phyloP scores from a whole-genome alignment of 2,113 vertebrate genomes.

The Lanius collurio region DNA sequence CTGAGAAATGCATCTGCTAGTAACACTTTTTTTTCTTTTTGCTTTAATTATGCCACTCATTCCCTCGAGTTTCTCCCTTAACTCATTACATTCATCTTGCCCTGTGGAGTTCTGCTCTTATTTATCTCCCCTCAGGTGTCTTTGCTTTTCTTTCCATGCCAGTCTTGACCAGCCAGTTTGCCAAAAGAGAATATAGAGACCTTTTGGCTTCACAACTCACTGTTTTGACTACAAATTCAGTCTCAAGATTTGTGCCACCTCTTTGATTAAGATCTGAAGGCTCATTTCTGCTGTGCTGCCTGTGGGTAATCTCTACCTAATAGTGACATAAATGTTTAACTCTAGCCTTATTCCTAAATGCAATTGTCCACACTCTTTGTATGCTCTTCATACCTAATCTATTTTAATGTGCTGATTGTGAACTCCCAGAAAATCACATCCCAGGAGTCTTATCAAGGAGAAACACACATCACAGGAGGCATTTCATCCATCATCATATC shows the following conservation, averaged over 20 bases:
- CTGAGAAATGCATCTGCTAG: not conserved
- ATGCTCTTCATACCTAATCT: not conserved
- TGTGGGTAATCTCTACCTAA: not conserved
- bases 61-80: not conserved
- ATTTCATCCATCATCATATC: not conserved
- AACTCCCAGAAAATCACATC: not conserved
- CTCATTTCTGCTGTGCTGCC: not conserved
- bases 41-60: not conserved
- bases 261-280: constrained; percentile 12
- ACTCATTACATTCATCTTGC: not conserved
- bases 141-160: not conserved
- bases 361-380: not conserved
- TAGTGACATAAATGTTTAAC: not conserved
- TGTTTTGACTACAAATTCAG: not conserved
- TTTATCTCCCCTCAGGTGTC: not conserved
- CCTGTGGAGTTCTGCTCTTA: not conserved
- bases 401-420: not conserved
- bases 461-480: not conserved
- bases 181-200: not conserved
- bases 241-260: not conserved
- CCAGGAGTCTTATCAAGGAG: not conserved
- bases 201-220: not conserved
- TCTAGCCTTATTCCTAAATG: not conserved
- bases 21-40: not conserved
- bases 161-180: not conserved